Conservation (phyloP, 2,888 invertebrate species). For the Timandra comae region DNA sequence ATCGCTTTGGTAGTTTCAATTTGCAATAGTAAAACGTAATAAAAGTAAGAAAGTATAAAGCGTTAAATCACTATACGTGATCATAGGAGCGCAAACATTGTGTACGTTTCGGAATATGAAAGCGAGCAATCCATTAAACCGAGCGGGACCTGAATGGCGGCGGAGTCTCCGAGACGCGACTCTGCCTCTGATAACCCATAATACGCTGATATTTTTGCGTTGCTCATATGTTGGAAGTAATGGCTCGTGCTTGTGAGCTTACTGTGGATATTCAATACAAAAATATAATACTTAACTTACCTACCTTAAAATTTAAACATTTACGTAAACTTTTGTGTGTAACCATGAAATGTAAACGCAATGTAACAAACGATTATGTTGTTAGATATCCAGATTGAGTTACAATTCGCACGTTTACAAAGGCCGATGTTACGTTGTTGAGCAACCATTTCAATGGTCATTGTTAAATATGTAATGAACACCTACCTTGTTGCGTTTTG, state of each 20-base stretch:
- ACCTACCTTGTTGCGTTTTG: background rate
- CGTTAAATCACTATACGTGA: conserved; percentile 59
- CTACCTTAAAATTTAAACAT: background rate
- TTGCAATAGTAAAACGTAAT: conserved; percentile 20
- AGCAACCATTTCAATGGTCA: background rate
- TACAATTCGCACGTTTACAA: background rate
- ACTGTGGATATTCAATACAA: conserved; percentile 36
- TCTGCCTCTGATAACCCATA: conserved; percentile 72
- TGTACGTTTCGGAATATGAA: conserved; percentile 66
- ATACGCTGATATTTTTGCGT: conserved; percentile 76
- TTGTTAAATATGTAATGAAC: conserved; percentile 2
- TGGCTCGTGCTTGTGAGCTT: conserved; percentile 52
- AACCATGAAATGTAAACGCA: background rate
- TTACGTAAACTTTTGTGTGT: background rate
- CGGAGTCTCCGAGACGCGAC: conserved; percentile 60
- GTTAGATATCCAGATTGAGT: background rate
- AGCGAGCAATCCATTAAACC: conserved; percentile 74
- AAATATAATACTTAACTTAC: background rate
- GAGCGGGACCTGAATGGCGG: conserved; percentile 59
- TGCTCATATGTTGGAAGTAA: conserved; percentile 77
- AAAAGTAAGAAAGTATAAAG: conserved; percentile 39
- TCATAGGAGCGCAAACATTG: conserved; percentile 65
- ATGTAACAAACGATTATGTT: background rate
- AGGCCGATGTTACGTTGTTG: background rate
- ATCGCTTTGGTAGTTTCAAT: conserved; percentile 24